These are phyloP conservation scores for Agonopterix arenella DNA, from an alignment of 2,888 invertebrate species.

Conservation along the genomic window DNA sequence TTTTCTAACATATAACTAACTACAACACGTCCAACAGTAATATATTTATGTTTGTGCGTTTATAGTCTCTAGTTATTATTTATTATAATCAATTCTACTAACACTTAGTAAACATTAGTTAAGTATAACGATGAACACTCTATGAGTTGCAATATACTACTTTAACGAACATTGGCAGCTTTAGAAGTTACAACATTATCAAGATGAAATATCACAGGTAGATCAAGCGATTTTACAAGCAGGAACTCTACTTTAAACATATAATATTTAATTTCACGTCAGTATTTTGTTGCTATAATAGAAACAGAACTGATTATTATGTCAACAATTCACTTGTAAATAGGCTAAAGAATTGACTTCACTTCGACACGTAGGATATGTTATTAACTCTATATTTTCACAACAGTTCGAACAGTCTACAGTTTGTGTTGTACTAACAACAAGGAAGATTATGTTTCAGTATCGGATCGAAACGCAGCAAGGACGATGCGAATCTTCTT, in stretches of 20 bases:
- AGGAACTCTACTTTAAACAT: constrained; percentile 61
- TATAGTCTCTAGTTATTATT: constrained; percentile 14
- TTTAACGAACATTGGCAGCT: constrained; percentile 47
- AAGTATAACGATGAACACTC: constrained; percentile 43
- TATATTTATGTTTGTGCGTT: constrained; percentile 21
- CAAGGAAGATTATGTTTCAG: constrained; percentile 41
- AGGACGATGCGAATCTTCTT: constrained; percentile 58
- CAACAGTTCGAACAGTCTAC: constrained; percentile 42
- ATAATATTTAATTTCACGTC: constrained; percentile 38
- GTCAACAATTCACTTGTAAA: constrained; percentile 45
- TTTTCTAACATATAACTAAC: neutral
- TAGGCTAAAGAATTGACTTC: constrained; percentile 65
- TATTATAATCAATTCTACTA: constrained; percentile 27
- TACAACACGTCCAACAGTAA: constrained; percentile 19
- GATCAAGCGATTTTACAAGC: constrained; percentile 68
- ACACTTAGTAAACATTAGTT: constrained; percentile 23
- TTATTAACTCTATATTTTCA: constrained; percentile 40
- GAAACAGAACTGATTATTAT: constrained; percentile 33
- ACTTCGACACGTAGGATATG: constrained; percentile 54
- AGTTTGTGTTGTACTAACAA: constrained; percentile 36
- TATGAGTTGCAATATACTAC: constrained; percentile 34
- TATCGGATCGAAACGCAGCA: constrained; percentile 40
- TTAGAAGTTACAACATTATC: constrained; percentile 41
- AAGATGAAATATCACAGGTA: constrained; percentile 69
- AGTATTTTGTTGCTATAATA: constrained; percentile 24